Base-by-base conservation (phyloP, 1,140 invertebrate species). In the Leguminivora glycinivorella region DNA sequence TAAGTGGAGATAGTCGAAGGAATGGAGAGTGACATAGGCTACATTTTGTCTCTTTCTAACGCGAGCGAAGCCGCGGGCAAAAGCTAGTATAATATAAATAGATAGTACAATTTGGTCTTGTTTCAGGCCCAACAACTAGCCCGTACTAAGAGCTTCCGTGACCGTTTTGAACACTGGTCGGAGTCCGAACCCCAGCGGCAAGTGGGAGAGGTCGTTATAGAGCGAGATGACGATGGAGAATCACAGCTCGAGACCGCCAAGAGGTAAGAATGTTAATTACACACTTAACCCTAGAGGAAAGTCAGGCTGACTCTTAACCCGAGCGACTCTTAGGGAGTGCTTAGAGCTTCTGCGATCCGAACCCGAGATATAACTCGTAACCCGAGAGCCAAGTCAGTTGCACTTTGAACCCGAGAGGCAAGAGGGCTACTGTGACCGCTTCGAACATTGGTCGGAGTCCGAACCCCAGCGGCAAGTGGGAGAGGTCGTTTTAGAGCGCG, bases 101-200 rank as follows among this genome's bases (percentile, higher is more conserved):
- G n/a, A n/a, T n/a, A n/a, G n/a, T n/a, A n/a, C n/a, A n/a, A n/a
- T n/a, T n/a, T n/a, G n/a, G n/a, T n/a, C n/a, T 38, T 38, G 6
- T 38, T 38, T 38, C 91, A 96, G 93, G 95, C 96, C n/a, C 94
- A 96, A 82, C 95, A 94, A 72, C 93, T 96, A 12, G 96, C 96
- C 19, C 93, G 96, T 73, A 98, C 98, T 24, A 98, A 96, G 84
- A 96, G 96, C 76, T 92, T 99, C 76, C 94, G 96, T 73, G 96
- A 95, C 43, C 97, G 97, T 87, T 99, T 99, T 92, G 98, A 99
- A 89, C 95, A 96, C 77, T 98, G 98, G 96, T 95, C 97, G 78
- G 94, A 94, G 52, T 94, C 94, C 17, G 95, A 96, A 78, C 94
- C 93, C 19, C 71, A 75, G 71, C 78, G 80, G 14, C 79, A 83